Base-by-base conservation (phyloP, 2,797 vertebrate species). In the Tolypeutes matacus region DNA sequence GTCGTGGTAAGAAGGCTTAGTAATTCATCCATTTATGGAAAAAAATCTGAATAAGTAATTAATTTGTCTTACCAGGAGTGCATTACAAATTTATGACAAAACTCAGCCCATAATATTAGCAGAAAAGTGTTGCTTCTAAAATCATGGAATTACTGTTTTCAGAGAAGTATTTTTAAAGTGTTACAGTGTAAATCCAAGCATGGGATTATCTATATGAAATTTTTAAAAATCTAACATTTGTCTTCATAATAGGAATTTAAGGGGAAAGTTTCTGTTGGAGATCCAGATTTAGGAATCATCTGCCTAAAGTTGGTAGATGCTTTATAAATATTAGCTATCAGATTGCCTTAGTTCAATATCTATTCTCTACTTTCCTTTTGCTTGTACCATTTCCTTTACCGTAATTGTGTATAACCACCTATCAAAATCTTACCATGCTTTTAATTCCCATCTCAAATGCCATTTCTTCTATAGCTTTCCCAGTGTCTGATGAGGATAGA, bases 11-110 rank as follows among this genome's bases (percentile, higher is more conserved):
- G 60, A 95, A 95, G 65, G 64, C 75, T 94, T 70, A 90, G 92
- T 89, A 96, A 95, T 82, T 46, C n/a, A 97, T 9, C 94, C 87
- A 96, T 97, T 91, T 94, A 75, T 77, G 89, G 78, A 12, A 89
- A 39, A 93, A 86, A 76, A 64, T 36, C 53, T 77, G 86, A 95
- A 75, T 56, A 87, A 49, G 42, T 31, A 89, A 93, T 83, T 62
- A 18, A 85, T 36, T 49, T 82, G n/a, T 75, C 75, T 75, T 62
- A 39, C 18, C 39, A 60, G 73, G 69, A 87, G 4, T 80, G 34
- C 23, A 56, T 72, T 69, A 73, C 53, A 77, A 83, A 89, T 94
- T 84, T 70, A 69, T 91, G 27, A 77, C n/a, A 93, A 92, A 91
- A 62, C 21, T 85, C 67, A 90, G 29, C 15, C 20, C 86, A 34